Conservation (phyloP, 2,888 invertebrate genomes). For the Cremastobaeus sp. region DNA sequence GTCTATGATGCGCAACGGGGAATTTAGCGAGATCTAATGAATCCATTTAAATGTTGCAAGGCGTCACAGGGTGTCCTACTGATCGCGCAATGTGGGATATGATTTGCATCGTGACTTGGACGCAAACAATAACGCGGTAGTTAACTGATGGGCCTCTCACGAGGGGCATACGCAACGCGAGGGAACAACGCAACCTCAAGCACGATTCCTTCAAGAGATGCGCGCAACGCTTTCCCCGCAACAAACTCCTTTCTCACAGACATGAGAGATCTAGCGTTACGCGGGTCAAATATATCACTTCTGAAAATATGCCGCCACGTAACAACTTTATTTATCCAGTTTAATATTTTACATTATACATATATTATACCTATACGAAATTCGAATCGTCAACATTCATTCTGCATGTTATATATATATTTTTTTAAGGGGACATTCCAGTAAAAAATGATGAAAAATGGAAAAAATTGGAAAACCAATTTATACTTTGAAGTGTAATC, state of each 20-base stretch:
- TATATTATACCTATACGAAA: too few species aligned
- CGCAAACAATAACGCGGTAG: conserved; percentile 56
- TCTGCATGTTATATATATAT: too few species aligned
- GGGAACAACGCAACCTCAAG: conserved; percentile 14
- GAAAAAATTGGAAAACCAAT: too few species aligned
- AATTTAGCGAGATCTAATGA: conserved; percentile 49
- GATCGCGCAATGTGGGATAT: conserved; percentile 47
- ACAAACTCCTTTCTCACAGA: conserved; percentile 44
- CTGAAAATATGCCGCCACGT: conserved; percentile 34
- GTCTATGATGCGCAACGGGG: conserved; percentile 26
- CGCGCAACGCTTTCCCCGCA: conserved; percentile 28
- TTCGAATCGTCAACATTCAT: too few species aligned
- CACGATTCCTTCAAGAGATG: too few species aligned
- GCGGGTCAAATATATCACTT: conserved; percentile 25
- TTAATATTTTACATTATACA: too few species aligned
- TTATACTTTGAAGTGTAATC: too few species aligned
- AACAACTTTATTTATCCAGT: conserved; percentile 23
- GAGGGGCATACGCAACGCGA: conserved; percentile 22
- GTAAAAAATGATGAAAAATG: too few species aligned
- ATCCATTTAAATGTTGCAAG: conserved; percentile 52
- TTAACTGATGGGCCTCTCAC: conserved; percentile 38
- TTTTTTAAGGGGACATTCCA: too few species aligned
- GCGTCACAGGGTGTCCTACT: conserved; percentile 48
- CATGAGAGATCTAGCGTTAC: conserved; percentile 15
- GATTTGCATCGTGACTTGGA: conserved; percentile 56